Conservation (phyloP, 2,797 vertebrate species). For the Cephalopachus bancanus region DNA sequence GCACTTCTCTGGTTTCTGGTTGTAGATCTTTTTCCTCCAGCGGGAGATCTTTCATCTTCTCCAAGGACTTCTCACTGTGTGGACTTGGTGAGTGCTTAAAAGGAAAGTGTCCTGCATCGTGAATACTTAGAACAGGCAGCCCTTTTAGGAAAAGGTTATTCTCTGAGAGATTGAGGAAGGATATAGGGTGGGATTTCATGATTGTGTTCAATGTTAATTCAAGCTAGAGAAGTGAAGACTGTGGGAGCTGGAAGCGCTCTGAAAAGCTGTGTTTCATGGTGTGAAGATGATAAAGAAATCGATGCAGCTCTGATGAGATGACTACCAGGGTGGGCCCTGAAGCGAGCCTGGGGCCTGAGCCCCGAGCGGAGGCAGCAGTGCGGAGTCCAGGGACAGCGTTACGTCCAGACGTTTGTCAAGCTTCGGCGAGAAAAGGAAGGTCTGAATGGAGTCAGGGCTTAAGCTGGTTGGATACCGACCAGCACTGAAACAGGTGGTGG, state of each 20-base stretch:
- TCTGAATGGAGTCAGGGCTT: neutral
- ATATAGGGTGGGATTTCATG: neutral
- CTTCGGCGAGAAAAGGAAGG: neutral
- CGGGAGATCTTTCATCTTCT: constrained; percentile 81
- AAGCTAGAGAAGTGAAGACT: neutral
- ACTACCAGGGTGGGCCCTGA: neutral
- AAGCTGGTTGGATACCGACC: neutral
- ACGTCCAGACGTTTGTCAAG: neutral
- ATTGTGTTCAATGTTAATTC: neutral
- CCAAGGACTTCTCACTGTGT: constrained; percentile 60
- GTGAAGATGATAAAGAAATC: neutral
- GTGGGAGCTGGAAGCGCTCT: neutral
- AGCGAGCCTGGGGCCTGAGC: neutral
- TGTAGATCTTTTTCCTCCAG: fast-evolving
- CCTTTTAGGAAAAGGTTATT: neutral
- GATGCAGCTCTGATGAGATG: neutral
- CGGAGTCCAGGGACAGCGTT: neutral
- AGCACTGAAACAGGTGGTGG: neutral
- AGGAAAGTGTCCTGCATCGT: neutral
- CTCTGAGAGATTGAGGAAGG: neutral
- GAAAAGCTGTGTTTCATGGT: neutral
- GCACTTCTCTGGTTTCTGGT: constrained; percentile 65
- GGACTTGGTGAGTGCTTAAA: neutral
- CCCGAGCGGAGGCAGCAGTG: fast-evolving
- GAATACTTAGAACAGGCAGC: neutral